Base-by-base conservation (phyloP, 2,888 invertebrate genomes). In the Notodonta ziczac region DNA sequence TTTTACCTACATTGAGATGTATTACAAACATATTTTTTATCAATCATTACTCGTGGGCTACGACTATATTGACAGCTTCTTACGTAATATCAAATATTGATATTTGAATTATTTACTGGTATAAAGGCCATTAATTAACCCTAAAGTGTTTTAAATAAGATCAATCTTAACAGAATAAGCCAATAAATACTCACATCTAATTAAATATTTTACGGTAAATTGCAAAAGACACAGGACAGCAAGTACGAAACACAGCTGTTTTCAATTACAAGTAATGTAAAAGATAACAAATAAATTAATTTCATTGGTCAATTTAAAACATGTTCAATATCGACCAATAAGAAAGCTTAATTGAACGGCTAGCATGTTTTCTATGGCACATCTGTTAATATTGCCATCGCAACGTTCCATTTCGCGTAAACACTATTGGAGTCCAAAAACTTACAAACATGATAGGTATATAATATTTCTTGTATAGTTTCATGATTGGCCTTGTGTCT, bases 31-130 rank as follows among this genome's bases (percentile, higher is more conserved):
- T 35, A 51, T 51, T 53, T 53, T 24, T 32, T 54, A 12, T 54
- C n/a, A 54, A 12, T 32, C 24, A 32, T 52, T 13, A 66, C 58
- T 57, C 62, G 62, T 65, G 56, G 58, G 39, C 44, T 59, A 60
- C 39, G 58, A 59, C 42, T 56, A 52, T 58, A 64, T 62, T 67
- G 71, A 74, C 71, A 74, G 58, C 64, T 64, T 77, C 78, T 80
- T 80, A 80, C 78, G 79, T 80, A 80, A 80, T 73, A 76, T 58
- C 58, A 65, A 35, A 55, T 50, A 16, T 5, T 51, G n/a, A 46
- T 52, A 60, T 66, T 60, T 66, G 44, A 50, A 13, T 3, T 50
- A 55, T 53, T 32, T 39, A 13, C 12, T 14, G 8, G 44, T 42
- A 7, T 48, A 50, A 0, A 50, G 4, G 55, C 42, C 8, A 14